These are phyloP conservation scores for Uropsilus gracilis DNA, from an alignment of 2,113 vertebrate genomes.

Conservation along the genomic window DNA sequence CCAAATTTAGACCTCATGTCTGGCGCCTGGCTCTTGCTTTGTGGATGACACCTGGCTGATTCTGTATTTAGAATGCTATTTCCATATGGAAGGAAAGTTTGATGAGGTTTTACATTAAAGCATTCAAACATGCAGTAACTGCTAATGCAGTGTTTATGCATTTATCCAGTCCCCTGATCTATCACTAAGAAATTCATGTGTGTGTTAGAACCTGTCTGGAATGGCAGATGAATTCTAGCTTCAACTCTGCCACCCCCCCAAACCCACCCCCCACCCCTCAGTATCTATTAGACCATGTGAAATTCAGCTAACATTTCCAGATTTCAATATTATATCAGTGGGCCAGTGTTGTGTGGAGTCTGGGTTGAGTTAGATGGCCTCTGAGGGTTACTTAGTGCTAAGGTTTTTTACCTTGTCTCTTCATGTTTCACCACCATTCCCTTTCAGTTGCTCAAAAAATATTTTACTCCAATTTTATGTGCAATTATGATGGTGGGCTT, in stretches of 20 bases:
- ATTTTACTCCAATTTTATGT: background rate
- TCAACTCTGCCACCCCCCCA: background rate
- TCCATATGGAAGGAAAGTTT: background rate
- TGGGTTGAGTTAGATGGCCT: background rate
- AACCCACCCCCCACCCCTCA: too few relatives aligned
- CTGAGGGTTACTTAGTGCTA: background rate
- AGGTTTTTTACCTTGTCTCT: background rate
- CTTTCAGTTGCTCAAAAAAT: background rate
- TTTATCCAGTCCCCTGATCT: background rate
- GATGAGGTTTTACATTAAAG: conserved; percentile 17
- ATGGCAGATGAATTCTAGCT: background rate
- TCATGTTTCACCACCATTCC: background rate
- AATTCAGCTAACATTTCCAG: background rate
- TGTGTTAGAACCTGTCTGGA: background rate
- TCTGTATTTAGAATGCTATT: conserved; percentile 4
- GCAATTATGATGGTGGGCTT: background rate
- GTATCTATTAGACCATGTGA: background rate
- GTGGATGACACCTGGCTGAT: background rate
- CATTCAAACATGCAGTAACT: background rate
- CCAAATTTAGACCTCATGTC: conserved; percentile 30
- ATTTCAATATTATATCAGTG: background rate
- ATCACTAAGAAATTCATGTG: background rate
- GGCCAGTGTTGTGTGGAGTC: background rate
- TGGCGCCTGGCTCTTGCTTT: background rate
- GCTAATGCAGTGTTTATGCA: background rate